Evolutionary conservation across 2,797 vertebrate genomes (phyloP), one percentile per base, ranked within the genome.

Genomic region (Ispidina picta): DNA sequence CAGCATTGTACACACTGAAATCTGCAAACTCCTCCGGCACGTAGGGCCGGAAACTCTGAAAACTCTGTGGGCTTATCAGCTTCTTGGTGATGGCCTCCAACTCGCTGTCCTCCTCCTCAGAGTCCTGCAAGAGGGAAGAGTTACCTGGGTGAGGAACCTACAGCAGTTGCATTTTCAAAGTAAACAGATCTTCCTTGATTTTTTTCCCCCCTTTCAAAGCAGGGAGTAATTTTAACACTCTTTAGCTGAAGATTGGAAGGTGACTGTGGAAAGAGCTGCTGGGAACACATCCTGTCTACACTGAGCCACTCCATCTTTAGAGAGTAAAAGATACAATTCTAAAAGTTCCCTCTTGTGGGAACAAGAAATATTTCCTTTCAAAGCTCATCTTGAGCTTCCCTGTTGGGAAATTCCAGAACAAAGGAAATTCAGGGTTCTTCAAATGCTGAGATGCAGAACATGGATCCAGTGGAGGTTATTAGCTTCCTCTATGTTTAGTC

Each of bases 1-100:
- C 98, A 89, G 99, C 99, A 28, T 99, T 99, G 98, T 99, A 99
- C 96, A 98, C 98, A 94, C 99, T 99, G 96, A 99, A 99, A 97
- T 99, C 98, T 8, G 99, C 99, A 96, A 99, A 99, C 92, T 99
- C 99, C 95, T 99, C 99, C 0, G 99, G 99, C 81, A 99, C 86
- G 3, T 99, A 99, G 79, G 98, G 96, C 92, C 95, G 98, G 88
- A 98, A 97, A 96, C 83, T 89, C n/a, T 91, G 94, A 94, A 97
- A 95, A 87, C 95, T 97, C 94, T 96, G 98, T 60, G 97, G 96
- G 56, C 86, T 92, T 44, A 91, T 89, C 72, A 94, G 83, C 95
- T 97, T 98, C 96, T 96, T 97, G 85, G 95, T 97, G 51, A 96
- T 92, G 83, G 95, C 88, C 60, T 98, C 96, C 78, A 98, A 83